Base-by-base conservation (phyloP, 2,797 vertebrate species). In the Silurus lanzhouensis region DNA sequence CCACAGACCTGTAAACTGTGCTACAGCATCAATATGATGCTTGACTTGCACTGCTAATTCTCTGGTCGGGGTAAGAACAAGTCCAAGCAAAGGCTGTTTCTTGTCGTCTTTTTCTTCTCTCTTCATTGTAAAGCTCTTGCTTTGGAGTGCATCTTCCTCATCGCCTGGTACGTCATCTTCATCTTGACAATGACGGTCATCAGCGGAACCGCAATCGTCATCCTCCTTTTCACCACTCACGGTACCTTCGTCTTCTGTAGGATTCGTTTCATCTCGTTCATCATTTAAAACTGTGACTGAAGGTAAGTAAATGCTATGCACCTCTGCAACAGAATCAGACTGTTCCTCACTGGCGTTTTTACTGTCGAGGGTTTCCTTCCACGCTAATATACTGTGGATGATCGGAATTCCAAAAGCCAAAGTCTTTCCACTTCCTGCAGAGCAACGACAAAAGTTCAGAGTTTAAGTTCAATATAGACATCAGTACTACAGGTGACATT, bases 41-140 rank as follows among this genome's bases (percentile, higher is more conserved):
- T 97, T 99, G 86, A 99, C 97, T 93, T 99, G 98, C 60, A 99
- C 94, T 5, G 98, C 98, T 84, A 99, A 94, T 93, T 99, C 98
- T 90, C 98, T 96, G 61, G 98, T 99, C 60, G 98, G 98, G 38
- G 97, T 96, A 86, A 99, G 96, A 79, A 99, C 95, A 83, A 99
- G 94, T 0, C 97, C 98, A 6, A 99, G 95, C 83, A 99, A 94
- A 82, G 97, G 97, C 3, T 82, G 93, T 84, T 85, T 92, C 58
- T 83, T 88, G 60, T 61, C 52, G 3, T 79, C 27, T 63, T 83
- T 12, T 17, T 52, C 38, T 68, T 15, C 14, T 4, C 0, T 8
- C 8, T 31, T 38, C 38, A 25, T 64, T 17, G 82, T n/a, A 14
- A 74, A 3, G 61, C 20, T 58, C 46, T 46, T 44, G 12, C 5